Evolutionary conservation across 2,113 vertebrate species (phyloP).

Genomic region (Proterorhinus semilunaris): DNA sequence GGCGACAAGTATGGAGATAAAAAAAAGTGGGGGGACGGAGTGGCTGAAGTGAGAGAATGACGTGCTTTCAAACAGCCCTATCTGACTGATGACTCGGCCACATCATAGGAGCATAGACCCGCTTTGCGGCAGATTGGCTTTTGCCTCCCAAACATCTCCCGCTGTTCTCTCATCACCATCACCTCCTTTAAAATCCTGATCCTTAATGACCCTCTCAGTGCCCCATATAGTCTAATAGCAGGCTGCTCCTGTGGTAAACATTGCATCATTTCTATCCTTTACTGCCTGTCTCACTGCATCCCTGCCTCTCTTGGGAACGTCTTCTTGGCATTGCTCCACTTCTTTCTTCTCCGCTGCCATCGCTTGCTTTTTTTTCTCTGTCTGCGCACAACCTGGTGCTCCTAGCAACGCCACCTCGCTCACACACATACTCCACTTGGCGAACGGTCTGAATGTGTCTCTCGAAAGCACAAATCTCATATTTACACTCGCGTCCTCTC

Average conservation of each 20-base stretch:
- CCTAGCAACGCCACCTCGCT: constrained; percentile 78
- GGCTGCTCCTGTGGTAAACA: constrained; percentile 26
- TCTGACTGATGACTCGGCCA: constrained; percentile 60
- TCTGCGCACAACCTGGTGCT: constrained; percentile 76
- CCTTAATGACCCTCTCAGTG: constrained; percentile 39
- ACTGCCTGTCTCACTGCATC: constrained; percentile 57
- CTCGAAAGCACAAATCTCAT: constrained; percentile 29
- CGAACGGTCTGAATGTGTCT: constrained; percentile 33
- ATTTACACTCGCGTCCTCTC: constrained; percentile 39
- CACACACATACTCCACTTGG: constrained; percentile 62
- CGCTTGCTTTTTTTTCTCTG: constrained; percentile 65
- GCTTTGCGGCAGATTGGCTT: constrained; percentile 54
- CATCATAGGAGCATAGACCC: constrained; percentile 52
- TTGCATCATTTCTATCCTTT: constrained; percentile 55
- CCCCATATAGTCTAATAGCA: constrained; percentile 26
- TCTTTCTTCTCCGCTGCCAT: constrained; percentile 74
- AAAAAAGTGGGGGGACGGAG: constrained; percentile 40
- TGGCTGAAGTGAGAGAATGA: constrained; percentile 63
- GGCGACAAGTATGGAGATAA: constrained; percentile 30
- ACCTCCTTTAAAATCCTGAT: constrained; percentile 36
- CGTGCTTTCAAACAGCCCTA: constrained; percentile 51
- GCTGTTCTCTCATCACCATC: constrained; percentile 58
- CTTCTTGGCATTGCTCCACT: constrained; percentile 79
- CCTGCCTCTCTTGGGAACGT: constrained; percentile 71
- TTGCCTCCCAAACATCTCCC: constrained; percentile 32